Base-by-base conservation (phyloP, 1,140 invertebrate species). In the Triops cancriformis region DNA sequence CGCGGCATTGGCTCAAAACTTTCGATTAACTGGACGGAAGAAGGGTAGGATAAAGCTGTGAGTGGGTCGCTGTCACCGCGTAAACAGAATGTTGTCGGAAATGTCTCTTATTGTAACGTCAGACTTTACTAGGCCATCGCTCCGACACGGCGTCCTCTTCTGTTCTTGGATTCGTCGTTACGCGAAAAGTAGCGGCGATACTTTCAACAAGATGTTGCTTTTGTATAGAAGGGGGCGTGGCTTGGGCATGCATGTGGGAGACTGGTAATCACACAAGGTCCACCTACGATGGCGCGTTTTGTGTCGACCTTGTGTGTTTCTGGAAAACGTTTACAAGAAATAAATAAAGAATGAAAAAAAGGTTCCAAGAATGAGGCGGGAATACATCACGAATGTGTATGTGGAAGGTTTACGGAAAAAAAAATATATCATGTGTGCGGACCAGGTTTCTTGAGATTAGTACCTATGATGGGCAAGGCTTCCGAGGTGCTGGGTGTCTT, bases 401-500 rank as follows among this genome's bases (percentile, higher is more conserved):
- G 31, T 76, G 41, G n/a, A 45, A 10, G 31, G 42, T 31, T 14
- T 14, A 31, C 51, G 51, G 51, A 12, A 23, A 18, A 64, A 64
- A 23, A 64, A 18, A 45, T 9, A 18, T 37, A 64, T 18, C 6
- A 23, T 64, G 51, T 64, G 14, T n/a, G 9, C 23, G n/a, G 14
- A 64, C 72, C 14, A n/a, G 64, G n/a, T 26, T 73, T 31, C 14
- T 42, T 75, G 51, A 42, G 6, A 27, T 76, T 73, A 76, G 79
- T 83, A 89, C 89, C 89, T 82, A 90, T 89, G 31, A 90, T 83
- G 26, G 89, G 89, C 37, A 90, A 85, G 76, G 89, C 88, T 82
- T 91, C 89, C 42, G 88, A 89, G 14, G 90, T 90, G 73, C 89
- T 88, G 74, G 89, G 89, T 81, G 91, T 90, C 80, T 88, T 86